Conservation (phyloP, 2,113 vertebrate genomes). For the Bujurquina vittata region DNA sequence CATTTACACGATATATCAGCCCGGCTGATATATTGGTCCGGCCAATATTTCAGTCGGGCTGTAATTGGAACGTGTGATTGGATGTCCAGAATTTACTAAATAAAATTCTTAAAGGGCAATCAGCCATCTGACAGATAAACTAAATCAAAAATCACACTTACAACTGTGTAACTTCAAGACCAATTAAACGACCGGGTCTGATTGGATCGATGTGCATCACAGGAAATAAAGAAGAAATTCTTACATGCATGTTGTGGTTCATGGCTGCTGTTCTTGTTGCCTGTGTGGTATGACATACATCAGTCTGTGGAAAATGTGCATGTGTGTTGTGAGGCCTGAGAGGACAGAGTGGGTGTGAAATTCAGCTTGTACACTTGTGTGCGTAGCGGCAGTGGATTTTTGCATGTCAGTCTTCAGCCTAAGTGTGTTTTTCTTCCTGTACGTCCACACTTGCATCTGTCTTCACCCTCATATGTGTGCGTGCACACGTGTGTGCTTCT, state of each 20-base stretch:
- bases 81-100: not conserved
- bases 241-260: not conserved
- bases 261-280: conserved; percentile 13
- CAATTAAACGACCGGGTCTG: not conserved
- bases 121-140: not conserved
- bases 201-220: not conserved
- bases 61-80: not conserved
- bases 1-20: too few species aligned
- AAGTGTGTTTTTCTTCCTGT: conserved; percentile 37
- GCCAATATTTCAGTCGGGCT: too few species aligned
- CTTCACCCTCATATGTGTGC: conserved; percentile 46
- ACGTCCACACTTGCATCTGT: conserved; percentile 58
- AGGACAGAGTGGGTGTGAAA: conserved; percentile 3
- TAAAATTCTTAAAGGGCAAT: not conserved
- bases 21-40: too few species aligned
- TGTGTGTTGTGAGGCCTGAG: conserved; percentile 23
- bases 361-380: conserved; percentile 10
- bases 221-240: not conserved
- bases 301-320: conserved; percentile 55
- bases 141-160: conserved; percentile 9
- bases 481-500: conserved; percentile 14
- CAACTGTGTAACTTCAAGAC: conserved; percentile 2
- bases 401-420: conserved; percentile 26
- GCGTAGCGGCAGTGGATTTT: conserved; percentile 14
- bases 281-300: conserved; percentile 62